Percentiles rank a stretch among this genome's conserved stretches.
phyloP scores from a whole-genome alignment of 1,140 invertebrate genomes.

The Pinna nobilis region DNA sequence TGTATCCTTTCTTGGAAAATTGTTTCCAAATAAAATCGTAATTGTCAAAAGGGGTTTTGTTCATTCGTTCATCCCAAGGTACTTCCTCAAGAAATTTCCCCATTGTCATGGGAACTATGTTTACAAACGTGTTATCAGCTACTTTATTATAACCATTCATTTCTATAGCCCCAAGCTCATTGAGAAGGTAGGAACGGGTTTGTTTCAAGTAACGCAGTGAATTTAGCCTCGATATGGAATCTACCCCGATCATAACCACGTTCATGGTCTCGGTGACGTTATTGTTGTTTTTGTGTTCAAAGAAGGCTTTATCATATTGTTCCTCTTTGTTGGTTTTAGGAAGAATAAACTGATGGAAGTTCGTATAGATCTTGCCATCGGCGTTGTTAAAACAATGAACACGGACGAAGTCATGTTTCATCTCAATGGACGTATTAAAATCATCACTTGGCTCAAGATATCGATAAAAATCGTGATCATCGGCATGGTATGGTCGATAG shows the following conservation, averaged over 20 bases:
- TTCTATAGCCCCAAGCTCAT: constrained; percentile 64
- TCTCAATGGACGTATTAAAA: constrained; percentile 40
- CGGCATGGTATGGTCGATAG: constrained; percentile 22
- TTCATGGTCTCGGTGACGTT: constrained; percentile 61
- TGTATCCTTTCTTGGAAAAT: constrained; percentile 73
- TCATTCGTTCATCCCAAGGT: constrained; percentile 67
- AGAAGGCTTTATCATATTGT: constrained; percentile 36
- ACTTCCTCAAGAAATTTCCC: constrained; percentile 71
- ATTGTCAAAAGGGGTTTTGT: constrained; percentile 69
- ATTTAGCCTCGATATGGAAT: constrained; percentile 90
- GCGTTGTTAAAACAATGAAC: constrained; percentile 61
- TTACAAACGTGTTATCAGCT: constrained; percentile 73
- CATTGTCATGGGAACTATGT: constrained; percentile 71
- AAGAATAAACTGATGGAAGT: constrained; percentile 74
- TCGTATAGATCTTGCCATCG: constrained; percentile 69
- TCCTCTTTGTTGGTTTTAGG: constrained; percentile 70
- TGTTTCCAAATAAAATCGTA: constrained; percentile 77
- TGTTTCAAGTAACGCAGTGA: constrained; percentile 87
- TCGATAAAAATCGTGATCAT: constrained; percentile 51
- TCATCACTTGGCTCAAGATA: constrained; percentile 30
- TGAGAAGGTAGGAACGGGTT: constrained; percentile 79
- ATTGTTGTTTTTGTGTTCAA: constrained; percentile 32
- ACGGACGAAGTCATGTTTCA: constrained; percentile 64
- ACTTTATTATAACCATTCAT: constrained; percentile 72
- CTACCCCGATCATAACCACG: constrained; percentile 89